Base-by-base conservation (phyloP, 1,140 invertebrate species). In the Magallana angulata region DNA sequence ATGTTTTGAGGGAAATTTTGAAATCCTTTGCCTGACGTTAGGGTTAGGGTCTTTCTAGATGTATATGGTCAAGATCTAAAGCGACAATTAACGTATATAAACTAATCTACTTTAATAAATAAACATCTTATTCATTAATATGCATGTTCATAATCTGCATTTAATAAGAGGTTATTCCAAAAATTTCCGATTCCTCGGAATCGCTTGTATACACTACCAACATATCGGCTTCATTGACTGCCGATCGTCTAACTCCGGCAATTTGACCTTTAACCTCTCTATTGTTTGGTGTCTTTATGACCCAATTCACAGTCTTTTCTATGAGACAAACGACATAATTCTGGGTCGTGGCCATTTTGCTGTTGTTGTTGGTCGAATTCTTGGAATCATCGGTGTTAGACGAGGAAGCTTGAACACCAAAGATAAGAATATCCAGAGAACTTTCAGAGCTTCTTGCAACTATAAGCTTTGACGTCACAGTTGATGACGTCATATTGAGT, bases 391-490 rank as follows among this genome's bases (percentile, higher is more conserved):
- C 68, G 11, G 18, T 76, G 24, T 76, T 76, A 30, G 68, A 5
- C 6, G 68, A 30, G 9, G 68, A 7, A 30, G 14, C 24, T 24
- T 76, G 68, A 7, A 76, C 68, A 30, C 68, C 68, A 36, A 76
- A 76, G 24, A 76, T 76, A 12, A 76, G 68, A 76, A 76, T 36
- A 76, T 76, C 68, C 8, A 12, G 18, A 12, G 7, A 87, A 48
- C 62, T 62, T 14, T 81, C 84, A 0, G 76, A 30, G 11, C 56
- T 56, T 9, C 89, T 36, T 6, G 87, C 81, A 5, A 88, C 81
- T 64, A 89, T 88, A 16, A 91, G 85, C 56, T 90, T 90, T 76
- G 90, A 91, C 1, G 89, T 90, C 3, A 90, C 86, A 59, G 68
- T 76, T 30, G 86, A 84, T 36, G 76, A 64, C 12, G 82, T 36